Evolutionary conservation across 2,113 vertebrate genomes (phyloP).

Genomic region (Hippoglossus stenolepis): DNA sequence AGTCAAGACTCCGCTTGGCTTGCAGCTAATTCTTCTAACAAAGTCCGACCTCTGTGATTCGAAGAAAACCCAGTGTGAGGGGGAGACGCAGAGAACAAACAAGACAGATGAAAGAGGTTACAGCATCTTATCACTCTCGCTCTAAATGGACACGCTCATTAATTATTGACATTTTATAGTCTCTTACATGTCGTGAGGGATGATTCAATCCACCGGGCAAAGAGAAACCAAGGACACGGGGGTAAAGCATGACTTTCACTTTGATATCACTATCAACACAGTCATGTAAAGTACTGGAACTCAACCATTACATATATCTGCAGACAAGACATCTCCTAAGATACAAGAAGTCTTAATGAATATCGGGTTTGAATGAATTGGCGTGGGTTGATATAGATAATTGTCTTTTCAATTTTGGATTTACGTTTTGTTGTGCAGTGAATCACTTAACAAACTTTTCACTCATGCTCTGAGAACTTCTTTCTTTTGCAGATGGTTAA

Average conservation of each 20-base stretch:
- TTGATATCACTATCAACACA: constrained; percentile 43
- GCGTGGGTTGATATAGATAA: no score
- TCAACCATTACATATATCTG: not conserved
- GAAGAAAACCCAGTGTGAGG: constrained; percentile 5
- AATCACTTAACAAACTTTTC: no score
- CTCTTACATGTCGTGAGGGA: constrained; percentile 44
- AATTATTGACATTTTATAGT: constrained; percentile 70
- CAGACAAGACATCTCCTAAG: not conserved
- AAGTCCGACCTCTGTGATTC: constrained; percentile 23
- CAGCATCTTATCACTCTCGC: constrained; percentile 47
- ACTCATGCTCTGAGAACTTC: no score
- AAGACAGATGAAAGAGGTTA: constrained; percentile 38
- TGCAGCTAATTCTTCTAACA: constrained; percentile 8
- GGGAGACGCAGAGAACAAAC: constrained; percentile 41
- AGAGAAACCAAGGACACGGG: constrained; percentile 62
- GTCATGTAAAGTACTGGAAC: constrained; percentile 12
- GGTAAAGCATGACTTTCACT: constrained; percentile 40
- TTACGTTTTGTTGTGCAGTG: no score
- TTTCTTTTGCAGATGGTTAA: no score
- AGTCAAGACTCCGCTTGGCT: constrained; percentile 11
- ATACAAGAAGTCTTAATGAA: not conserved
- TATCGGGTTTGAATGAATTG: not conserved
- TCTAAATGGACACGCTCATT: constrained; percentile 62
- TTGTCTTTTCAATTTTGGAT: no score
- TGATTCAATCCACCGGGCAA: constrained; percentile 55